Evolutionary conservation across 2,888 invertebrate species (phyloP).

Genomic region (Eupithecia subfuscata): DNA sequence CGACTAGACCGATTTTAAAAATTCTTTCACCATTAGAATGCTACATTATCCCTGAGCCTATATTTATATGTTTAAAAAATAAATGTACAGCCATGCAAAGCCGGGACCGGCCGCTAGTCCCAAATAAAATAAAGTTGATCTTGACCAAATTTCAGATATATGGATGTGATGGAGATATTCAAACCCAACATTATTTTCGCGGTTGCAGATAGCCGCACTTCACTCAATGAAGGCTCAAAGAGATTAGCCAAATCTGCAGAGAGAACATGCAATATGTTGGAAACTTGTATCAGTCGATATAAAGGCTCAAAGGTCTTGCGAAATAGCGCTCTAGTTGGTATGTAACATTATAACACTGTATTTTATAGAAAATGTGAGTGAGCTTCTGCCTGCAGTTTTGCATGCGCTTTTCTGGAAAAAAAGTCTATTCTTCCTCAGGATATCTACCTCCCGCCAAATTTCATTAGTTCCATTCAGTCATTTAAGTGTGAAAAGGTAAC

Average conservation of each 20-base stretch:
- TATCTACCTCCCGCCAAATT: no score
- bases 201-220: constrained; percentile 91
- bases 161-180: constrained; percentile 90
- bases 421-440: no score
- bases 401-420: background rate
- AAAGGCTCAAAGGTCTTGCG: constrained; percentile 79
- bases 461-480: background rate
- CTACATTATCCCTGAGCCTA: no score
- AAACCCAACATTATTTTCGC: constrained; percentile 93
- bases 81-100: no score
- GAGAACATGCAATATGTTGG: constrained; percentile 87
- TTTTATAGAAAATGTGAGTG: no score
- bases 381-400: background rate
- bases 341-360: constrained; percentile 35
- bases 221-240: constrained; percentile 87
- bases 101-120: no score
- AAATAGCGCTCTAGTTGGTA: constrained; percentile 77
- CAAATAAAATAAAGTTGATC: background rate
- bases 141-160: constrained; percentile 82
- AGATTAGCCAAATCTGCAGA: constrained; percentile 88
- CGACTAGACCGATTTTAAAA: no score
- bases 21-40: no score
- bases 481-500: background rate
- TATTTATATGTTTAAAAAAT: no score
- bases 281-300: constrained; percentile 87